Evolutionary conservation across 2,113 vertebrate genomes (phyloP), one percentile per base, ranked within the genome.

Genomic region (Malurus alboscapulatus): DNA sequence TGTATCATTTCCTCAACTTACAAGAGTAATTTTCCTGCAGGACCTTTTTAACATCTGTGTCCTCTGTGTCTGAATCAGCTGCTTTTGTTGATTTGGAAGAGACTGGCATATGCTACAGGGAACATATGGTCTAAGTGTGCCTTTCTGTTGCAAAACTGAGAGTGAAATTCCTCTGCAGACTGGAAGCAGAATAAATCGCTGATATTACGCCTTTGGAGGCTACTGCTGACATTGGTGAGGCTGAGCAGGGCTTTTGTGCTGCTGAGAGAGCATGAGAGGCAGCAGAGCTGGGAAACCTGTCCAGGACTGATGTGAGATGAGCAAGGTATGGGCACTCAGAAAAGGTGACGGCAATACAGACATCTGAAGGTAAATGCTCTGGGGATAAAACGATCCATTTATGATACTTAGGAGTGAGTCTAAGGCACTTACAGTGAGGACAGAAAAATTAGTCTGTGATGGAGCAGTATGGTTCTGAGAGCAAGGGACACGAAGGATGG

Each of bases 41-140:
- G 93, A 91, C 78, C 75, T 93, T 93, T 69, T 57, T 7, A 78
- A 91, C 93, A 92, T 91, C 91, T 89, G 91, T 74, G 63, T 50
- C 76, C 44, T 40, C 61, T 10, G 34, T 17, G 51, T 34, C 78
- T 80, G 85, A 83, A 69, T 91, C 93, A 94, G 87, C 90, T 91
- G 85, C 85, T 90, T 90, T 80, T 85, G 82, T 92, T 93, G 92
- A 72, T 75, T 82, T 88, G 90, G 85, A 80, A 92, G 48, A 67
- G 84, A 26, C 26, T 54, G 80, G 87, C 79, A 62, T 58, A 87
- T 62, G 82, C 85, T 90, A 32, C 57, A 21, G 54, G 50, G 93
- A 93, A 83, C 93, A 95, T 91, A 94, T 69, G 87, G 92, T 66
- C 59, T 25, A 44, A 84, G 65, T 44, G 10, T 40, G 93, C 57